Conservation (phyloP, 2,113 vertebrate genomes). For the Aleadryas rufinucha region DNA sequence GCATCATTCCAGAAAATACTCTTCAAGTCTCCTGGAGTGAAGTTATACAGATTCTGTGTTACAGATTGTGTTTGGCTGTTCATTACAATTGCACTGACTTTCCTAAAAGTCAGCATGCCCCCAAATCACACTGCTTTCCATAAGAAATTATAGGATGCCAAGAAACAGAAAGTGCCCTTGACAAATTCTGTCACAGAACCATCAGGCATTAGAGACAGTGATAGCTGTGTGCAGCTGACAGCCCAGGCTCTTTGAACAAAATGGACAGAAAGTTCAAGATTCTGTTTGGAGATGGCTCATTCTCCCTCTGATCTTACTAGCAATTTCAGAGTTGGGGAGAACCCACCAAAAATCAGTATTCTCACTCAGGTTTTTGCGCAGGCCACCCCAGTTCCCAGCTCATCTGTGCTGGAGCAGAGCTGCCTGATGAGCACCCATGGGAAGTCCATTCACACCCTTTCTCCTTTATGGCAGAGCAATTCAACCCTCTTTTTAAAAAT, state of each 20-base stretch:
- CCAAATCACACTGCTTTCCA: neutral
- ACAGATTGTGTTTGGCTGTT: neutral
- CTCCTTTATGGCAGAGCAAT: neutral
- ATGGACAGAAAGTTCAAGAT: neutral
- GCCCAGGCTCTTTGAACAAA: neutral
- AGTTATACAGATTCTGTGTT: neutral
- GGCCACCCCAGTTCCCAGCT: neutral
- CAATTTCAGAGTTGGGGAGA: neutral
- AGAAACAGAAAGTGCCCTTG: neutral
- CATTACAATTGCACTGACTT: neutral
- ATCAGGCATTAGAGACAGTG: neutral
- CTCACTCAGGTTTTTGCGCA: neutral
- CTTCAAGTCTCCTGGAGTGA: neutral
- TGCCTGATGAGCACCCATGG: neutral
- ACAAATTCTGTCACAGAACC: neutral
- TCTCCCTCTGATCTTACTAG: neutral
- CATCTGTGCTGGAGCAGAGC: neutral
- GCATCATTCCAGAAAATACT: conserved; percentile 45
- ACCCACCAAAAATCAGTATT: neutral
- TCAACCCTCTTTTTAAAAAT: neutral
- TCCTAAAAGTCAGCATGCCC: neutral
- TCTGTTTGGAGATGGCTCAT: neutral
- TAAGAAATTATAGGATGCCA: neutral
- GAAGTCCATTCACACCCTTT: neutral
- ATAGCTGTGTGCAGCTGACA: neutral